phyloP scores from a whole-genome alignment of 2,113 vertebrate genomes.

The Percopsis transmontana region DNA sequence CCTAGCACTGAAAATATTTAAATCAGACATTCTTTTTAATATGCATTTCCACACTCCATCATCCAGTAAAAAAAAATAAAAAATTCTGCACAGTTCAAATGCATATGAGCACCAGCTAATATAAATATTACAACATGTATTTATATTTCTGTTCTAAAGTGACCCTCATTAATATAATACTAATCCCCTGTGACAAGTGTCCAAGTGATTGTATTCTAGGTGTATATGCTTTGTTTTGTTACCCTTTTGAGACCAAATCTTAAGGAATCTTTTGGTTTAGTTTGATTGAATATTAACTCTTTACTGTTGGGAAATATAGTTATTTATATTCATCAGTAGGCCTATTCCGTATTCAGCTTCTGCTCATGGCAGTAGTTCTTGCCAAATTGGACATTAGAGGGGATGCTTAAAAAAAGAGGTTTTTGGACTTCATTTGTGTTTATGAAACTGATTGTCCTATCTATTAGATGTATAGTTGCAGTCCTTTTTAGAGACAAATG shows the following conservation, averaged over 20 bases:
- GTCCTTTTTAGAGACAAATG: not conserved
- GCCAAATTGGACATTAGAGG: not conserved
- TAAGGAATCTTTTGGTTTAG: not conserved
- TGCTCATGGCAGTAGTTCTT: not conserved
- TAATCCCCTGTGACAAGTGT: not conserved
- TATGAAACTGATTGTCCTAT: not conserved
- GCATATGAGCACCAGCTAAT: not conserved
- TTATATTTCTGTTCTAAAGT: not conserved
- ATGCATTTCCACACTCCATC: not conserved
- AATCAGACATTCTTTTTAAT: constrained; percentile 19
- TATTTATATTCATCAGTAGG: too few species aligned
- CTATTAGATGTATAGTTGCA: not conserved
- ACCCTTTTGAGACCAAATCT: not conserved
- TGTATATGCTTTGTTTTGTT: not conserved
- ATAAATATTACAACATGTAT: not conserved
- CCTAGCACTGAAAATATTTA: constrained; percentile 27
- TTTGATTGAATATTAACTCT: not conserved
- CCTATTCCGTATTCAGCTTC: too few species aligned
- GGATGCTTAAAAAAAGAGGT: not conserved
- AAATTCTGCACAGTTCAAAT: not conserved
- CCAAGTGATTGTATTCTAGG: not conserved
- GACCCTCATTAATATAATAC: not conserved
- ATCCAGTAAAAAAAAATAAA: not conserved
- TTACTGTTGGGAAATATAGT: too few species aligned
- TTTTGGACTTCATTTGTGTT: not conserved